A percentile compares a stretch with the other conserved stretches of the same genome.
Evolutionary conservation across 2,797 vertebrate genomes (phyloP).

Genomic region (Danionella dracula): DNA sequence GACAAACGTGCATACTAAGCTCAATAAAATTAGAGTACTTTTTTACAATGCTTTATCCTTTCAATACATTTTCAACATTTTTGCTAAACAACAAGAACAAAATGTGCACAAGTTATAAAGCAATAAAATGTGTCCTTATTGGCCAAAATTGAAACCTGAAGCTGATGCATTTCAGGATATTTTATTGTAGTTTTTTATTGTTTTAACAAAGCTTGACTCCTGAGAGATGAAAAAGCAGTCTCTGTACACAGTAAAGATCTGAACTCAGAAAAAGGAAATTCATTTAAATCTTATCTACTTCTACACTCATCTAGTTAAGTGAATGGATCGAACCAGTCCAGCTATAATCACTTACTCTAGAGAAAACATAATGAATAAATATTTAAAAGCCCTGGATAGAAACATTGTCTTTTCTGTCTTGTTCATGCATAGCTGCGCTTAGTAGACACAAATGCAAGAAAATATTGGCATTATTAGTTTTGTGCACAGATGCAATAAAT

Average conservation of each 20-base stretch:
- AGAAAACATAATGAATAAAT: neutral
- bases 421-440: slow-evolving; percentile 38
- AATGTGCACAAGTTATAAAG: neutral
- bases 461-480: slow-evolving; percentile 64
- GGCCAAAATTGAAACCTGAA: neutral
- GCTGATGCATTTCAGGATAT: neutral
- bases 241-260: slow-evolving; percentile 17
- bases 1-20: too few relatives aligned
- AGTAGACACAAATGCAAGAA: slow-evolving; percentile 53
- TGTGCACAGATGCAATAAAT: slow-evolving; percentile 59
- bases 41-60: neutral
- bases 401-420: slow-evolving; percentile 43
- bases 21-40: too few relatives aligned
- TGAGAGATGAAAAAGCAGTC: neutral
- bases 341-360: slow-evolving; percentile 46
- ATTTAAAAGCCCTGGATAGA: slow-evolving; percentile 39
- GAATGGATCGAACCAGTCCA: slow-evolving; percentile 38
- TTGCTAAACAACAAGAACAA: neutral
- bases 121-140: neutral
- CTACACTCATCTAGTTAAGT: slow-evolving; percentile 39
- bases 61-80: neutral
- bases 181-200: neutral
- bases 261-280: slow-evolving; percentile 26
- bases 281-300: slow-evolving; percentile 38
- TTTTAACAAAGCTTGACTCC: slow-evolving; percentile 2